phyloP scores from a whole-genome alignment of 2,797 vertebrate genomes.

The Sebastolobus alascanus region DNA sequence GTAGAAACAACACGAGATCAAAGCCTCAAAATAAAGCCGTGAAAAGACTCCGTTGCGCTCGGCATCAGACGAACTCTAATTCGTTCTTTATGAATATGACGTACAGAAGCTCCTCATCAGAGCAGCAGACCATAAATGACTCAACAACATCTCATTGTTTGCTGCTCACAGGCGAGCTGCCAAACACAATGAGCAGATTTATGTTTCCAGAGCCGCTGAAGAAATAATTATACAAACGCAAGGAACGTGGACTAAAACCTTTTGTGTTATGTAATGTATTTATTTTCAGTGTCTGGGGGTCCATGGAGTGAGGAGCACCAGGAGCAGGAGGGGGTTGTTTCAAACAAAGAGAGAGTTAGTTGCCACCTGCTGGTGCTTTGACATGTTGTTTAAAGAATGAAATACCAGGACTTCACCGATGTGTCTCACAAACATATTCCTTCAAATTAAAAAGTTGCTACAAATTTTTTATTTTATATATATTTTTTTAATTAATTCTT shows the following conservation, averaged over 20 bases:
- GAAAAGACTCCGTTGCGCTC: neutral
- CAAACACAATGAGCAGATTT: constrained; percentile 7
- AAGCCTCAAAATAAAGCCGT: neutral
- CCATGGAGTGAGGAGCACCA: neutral
- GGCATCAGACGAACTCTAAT: neutral
- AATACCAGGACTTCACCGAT: neutral
- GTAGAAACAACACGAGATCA: neutral
- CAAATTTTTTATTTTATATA: neutral
- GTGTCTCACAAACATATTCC: neutral
- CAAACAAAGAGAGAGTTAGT: neutral
- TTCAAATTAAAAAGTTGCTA: neutral
- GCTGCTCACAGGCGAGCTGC: neutral
- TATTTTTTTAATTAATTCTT: too few relatives aligned
- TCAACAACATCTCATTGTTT: constrained; percentile 24
- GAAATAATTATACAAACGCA: neutral
- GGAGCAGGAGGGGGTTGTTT: neutral
- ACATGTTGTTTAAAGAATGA: constrained; percentile 6
- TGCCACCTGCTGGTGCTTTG: constrained; percentile 43
- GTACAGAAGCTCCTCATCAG: neutral
- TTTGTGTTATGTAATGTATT: constrained; percentile 22
- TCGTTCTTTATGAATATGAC: neutral
- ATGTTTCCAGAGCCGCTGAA: constrained; percentile 4
- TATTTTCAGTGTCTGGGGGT: neutral
- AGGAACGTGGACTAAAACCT: neutral
- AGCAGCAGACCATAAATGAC: constrained; percentile 8